Conservation (phyloP, 2,113 vertebrate genomes). For the Zosterops hypoxanthus region DNA sequence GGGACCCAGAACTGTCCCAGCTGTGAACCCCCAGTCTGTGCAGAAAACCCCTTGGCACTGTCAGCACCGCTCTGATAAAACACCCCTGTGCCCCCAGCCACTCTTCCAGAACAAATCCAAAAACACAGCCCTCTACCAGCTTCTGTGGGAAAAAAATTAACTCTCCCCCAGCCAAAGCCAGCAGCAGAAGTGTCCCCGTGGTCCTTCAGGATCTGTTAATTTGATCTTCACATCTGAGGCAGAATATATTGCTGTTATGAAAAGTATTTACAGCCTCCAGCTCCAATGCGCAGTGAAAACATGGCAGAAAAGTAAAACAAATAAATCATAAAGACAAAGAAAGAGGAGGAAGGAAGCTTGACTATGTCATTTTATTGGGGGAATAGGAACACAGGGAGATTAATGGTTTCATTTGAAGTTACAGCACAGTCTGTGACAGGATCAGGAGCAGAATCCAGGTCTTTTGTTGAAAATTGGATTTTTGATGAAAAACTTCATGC, state of each 20-base stretch:
- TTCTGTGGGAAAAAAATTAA: neutral
- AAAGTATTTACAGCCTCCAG: constrained; percentile 46
- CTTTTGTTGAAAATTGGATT: constrained; percentile 37
- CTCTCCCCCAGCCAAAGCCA: neutral
- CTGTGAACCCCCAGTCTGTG: neutral
- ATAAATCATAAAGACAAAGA: constrained; percentile 66
- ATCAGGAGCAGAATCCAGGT: constrained; percentile 6
- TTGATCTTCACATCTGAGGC: neutral
- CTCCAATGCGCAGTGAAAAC: neutral
- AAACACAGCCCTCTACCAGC: neutral
- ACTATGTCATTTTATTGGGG: constrained; percentile 13
- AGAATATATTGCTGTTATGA: neutral
- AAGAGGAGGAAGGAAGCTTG: constrained; percentile 16
- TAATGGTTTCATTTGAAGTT: constrained; percentile 44
- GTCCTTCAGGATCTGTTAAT: neutral
- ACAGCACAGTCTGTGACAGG: neutral
- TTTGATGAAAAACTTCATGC: constrained; percentile 46
- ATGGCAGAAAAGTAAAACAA: constrained; percentile 41
- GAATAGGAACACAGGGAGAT: neutral
- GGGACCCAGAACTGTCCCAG: neutral
- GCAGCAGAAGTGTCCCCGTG: neutral
- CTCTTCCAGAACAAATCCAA: neutral
- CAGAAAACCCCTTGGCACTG: neutral
- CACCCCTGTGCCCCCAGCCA: rapidly evolving
- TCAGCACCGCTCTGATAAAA: neutral